Evolutionary conservation across 2,888 invertebrate genomes (phyloP), one percentile per base, ranked within the genome.

Genomic region (Thecocarcelia acutangulata): DNA sequence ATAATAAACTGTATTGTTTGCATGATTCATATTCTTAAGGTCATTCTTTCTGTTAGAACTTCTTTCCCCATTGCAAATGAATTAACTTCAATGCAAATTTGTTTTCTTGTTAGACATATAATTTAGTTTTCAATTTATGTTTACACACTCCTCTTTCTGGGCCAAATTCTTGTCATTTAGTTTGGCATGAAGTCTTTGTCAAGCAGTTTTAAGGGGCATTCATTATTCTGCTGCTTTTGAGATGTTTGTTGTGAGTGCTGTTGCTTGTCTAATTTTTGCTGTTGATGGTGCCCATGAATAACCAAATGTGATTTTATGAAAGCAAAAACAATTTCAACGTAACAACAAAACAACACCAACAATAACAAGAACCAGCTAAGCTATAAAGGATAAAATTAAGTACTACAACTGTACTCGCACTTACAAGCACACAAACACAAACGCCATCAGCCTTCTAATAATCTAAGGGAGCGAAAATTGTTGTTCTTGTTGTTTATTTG

Each of bases 291-390:
- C 21, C 24, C 46, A 66, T 76, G 61, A 76, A 28, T 69, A 69
- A 76, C 46, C 61, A 69, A 74, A 74, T 80, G 69, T 74, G 64
- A 80, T 74, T 74, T 73, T 74, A 64, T 80, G 56, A 44, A 80
- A 58, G 37, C 74, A 80, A 69, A 61, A 74, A 64, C 54, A 63
- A 73, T 48, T 72, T 56, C n/a, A 50, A 17, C 11, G 52, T n/a
- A 58, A 48, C 24, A 58, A 52, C 24, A 24, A 15, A 70, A 40
- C 17, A 58, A 5, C 37, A 56, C 11, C 46, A 37, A 19, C 33
- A 70, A 15, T 13, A 70, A 58, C 19, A 21, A 44, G 3, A 70
- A 40, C 8, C 12, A 63, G 33, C 24, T 42, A 17, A 11, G 19
- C 9, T 12, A 12, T 37, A 11, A 42, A 15, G 37, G 24, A 64